Evolutionary conservation across 1,140 invertebrate species (phyloP), one percentile per base, ranked within the genome.

Genomic region (Daktulosphaira vitifoliae): DNA sequence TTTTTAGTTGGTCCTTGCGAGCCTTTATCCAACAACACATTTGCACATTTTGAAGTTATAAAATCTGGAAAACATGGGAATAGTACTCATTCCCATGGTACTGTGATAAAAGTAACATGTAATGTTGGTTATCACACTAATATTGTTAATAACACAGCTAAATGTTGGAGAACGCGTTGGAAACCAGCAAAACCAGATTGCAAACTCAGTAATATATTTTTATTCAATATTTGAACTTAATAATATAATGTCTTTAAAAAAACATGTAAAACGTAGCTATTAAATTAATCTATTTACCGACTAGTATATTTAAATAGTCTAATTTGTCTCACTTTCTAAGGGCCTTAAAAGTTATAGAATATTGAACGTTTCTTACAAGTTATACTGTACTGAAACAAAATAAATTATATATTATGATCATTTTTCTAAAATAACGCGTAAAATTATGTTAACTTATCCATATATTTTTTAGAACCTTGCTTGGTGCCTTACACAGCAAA

Each of bases 81-180:
- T 69, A 77, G 84, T 11, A 73, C 79, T 1, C 81, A 78, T 70
- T 54, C 68, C 1, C 66, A 70, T 48, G 74, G 70, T 9, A 68
- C 68, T 0, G 68, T 73, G 0, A 66, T 72, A 0, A 70, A 71
- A 62, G 72, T 74, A 11, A 71, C 64, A 7, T 91, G 89, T 73
- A 81, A 81, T 1, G 81, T 83, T 65, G 88, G 88, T 1, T 89
- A 88, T 70, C 81, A 81, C 6, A 74, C 87, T 0, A 89, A 88
- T 72, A 78, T 89, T 38, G 73, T 77, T 52, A 90, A 91, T 71
- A 78, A 81, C 18, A 90, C 89, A 1, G 86, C 84, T 0, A 84
- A 84, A 70, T 91, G 89, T 73, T 82, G 85, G 1, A 74, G 84
- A 50, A 88, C 89, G 1, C 79, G 81, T 69, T 92, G 89, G 89